Base-by-base conservation (phyloP, 2,113 vertebrate genomes). In the Lethenteron camtschaticum region DNA sequence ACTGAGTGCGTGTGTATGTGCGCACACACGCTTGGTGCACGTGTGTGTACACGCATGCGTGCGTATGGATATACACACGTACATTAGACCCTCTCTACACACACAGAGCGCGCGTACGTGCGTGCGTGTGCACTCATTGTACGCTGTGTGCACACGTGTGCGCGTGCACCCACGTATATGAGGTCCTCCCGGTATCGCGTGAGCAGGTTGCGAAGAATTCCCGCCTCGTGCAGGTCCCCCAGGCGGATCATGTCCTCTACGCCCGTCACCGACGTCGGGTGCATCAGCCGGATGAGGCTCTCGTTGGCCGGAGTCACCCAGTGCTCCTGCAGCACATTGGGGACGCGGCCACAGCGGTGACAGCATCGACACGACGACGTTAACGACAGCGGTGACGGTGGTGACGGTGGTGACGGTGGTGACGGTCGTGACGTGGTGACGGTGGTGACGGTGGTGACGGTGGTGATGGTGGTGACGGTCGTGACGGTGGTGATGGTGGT, bases 201-300 rank as follows among this genome's bases (percentile, higher is more conserved):
- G 73, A 91, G 78, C 56, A 99, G 87, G 79, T 99, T 99, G 75
- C 85, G 84, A 55, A 99, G 85, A 68, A 97, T 84, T 66, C 88
- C 89, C 1, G 89, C 92, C 78, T 99, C 92, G 0, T 90, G 81
- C 68, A 97, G 81, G 56, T 99, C 92, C 3, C 90, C 92, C 0
- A 99, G 83, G 58, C 76, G 12, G 72, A 99, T 96, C 94, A 97
- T 99, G 80, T 99, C 91, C 6, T 99, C 91, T 57, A 95, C 88
- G 0, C 89, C 91, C 3, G 83, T 79, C 5, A 77, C 80, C 1
- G 86, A 89, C 71, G 84, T 86, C 57, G 87, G 85, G 76, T 99
- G 89, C 94, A 99, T 99, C 66, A 80, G 76, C 3, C 70, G 79
- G 70, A 90, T 77, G 59, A 70, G 69, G 9, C 73, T 78, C 69